phyloP scores from a whole-genome alignment of 2,113 vertebrate species.

The Pachycephala philippinensis region DNA sequence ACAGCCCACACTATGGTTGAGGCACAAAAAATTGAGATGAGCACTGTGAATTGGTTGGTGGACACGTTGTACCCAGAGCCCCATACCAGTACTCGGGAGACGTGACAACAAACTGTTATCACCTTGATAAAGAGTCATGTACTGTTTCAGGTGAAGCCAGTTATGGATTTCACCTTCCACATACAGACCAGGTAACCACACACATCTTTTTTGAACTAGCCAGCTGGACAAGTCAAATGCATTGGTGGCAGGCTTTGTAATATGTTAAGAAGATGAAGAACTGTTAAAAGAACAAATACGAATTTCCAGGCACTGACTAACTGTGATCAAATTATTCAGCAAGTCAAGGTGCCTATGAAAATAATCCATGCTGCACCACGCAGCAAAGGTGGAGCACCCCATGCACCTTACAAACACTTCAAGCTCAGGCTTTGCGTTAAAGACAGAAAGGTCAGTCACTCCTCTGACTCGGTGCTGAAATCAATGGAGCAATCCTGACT shows the following conservation, averaged over 20 bases:
- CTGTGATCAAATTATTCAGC: neutral
- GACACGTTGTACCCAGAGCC: neutral
- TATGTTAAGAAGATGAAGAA: neutral
- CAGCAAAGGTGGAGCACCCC: neutral
- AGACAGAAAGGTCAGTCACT: constrained; percentile 2
- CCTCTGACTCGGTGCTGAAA: neutral
- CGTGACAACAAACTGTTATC: neutral
- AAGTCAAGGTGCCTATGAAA: neutral
- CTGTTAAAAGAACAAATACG: neutral
- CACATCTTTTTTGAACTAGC: neutral
- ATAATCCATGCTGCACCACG: neutral
- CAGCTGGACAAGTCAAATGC: neutral
- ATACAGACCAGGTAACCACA: neutral
- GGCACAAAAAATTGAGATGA: neutral
- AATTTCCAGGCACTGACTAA: neutral
- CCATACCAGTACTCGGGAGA: neutral
- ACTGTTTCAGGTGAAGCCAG: neutral
- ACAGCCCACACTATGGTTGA: neutral
- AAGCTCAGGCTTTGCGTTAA: neutral
- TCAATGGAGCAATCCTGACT: neutral
- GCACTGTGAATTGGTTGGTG: neutral
- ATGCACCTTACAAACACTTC: neutral
- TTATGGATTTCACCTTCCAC: neutral
- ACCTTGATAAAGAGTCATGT: neutral
- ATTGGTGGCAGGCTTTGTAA: neutral